Evolutionary conservation across 2,797 vertebrate species (phyloP).

Genomic region (Rhinella marina): DNA sequence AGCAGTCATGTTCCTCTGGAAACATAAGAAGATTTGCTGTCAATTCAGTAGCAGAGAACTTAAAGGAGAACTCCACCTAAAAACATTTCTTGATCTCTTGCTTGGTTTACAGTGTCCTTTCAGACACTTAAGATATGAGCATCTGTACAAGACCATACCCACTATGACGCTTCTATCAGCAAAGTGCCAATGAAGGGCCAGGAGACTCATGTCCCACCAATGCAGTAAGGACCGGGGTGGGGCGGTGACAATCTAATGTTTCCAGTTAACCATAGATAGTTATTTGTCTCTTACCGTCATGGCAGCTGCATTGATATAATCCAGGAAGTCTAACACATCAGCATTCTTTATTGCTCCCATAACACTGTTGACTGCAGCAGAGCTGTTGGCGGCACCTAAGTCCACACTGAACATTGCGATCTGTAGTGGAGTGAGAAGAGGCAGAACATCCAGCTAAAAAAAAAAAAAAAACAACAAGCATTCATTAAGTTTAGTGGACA

Average conservation of each 20-base stretch:
- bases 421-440: constrained; percentile 17
- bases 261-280: not conserved
- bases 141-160: not conserved
- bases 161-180: not conserved
- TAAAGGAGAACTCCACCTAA: not conserved
- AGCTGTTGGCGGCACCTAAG: not conserved
- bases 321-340: not conserved
- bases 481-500: not conserved
- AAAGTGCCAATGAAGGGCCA: not conserved
- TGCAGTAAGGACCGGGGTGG: not conserved
- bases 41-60: not conserved
- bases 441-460: constrained; percentile 36
- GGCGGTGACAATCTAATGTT: not conserved
- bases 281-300: not conserved
- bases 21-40: not conserved
- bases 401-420: constrained; percentile 16
- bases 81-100: not conserved
- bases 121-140: no score
- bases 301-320: not conserved
- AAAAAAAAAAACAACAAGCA: not conserved
- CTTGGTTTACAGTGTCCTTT: no score
- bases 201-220: no score
- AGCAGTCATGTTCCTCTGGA: constrained; percentile 7
- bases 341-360: not conserved
- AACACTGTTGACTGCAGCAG: not conserved